These are phyloP conservation scores for Brachystomella parvula DNA, from an alignment of 1,140 invertebrate genomes.

Conservation along the genomic window DNA sequence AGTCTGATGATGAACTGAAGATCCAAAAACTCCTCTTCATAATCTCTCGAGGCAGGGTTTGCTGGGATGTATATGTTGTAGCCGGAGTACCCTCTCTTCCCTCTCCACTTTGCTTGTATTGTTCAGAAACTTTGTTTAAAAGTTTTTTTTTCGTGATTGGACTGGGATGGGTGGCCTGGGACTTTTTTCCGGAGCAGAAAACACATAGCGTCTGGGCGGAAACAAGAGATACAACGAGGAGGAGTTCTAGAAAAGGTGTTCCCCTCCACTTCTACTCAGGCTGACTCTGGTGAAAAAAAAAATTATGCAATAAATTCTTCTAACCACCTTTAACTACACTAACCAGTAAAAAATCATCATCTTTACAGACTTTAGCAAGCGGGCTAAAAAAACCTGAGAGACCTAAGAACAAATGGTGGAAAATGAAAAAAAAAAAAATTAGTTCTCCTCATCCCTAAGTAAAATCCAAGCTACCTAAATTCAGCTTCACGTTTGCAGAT, in stretches of 20 bases:
- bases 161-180: conserved; percentile 8
- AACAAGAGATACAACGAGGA: background rate
- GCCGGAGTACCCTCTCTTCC: background rate
- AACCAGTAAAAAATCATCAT: no score
- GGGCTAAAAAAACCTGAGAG: no score
- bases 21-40: background rate
- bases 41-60: no score
- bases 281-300: no score
- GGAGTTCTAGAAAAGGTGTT: conserved; percentile 17
- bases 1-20: background rate
- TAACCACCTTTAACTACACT: no score
- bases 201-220: conserved; percentile 14
- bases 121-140: background rate
- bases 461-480: no score
- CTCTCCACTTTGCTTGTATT: background rate
- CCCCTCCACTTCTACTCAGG: background rate
- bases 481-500: no score
- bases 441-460: no score
- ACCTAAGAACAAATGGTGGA: no score
- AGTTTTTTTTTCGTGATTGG: background rate
- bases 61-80: background rate
- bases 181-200: background rate
- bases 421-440: no score
- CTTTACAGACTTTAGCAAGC: no score
- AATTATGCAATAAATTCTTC: no score